Evolutionary conservation across 2,888 invertebrate genomes (phyloP).

Genomic region (Nemurella pictetii): DNA sequence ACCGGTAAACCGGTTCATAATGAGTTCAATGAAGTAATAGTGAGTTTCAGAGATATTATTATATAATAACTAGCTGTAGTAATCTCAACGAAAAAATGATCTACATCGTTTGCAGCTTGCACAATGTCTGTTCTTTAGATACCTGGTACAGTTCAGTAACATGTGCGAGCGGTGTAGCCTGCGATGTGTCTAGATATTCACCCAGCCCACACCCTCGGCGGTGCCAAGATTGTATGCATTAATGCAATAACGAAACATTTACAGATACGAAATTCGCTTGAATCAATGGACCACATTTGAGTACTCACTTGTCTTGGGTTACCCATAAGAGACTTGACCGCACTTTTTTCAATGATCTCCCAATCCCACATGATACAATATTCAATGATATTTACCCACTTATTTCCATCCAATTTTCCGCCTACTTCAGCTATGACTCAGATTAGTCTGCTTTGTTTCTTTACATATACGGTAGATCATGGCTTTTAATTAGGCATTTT

Average conservation of each 20-base stretch:
- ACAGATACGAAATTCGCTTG: no score
- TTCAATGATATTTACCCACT: neutral
- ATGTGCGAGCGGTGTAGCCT: neutral
- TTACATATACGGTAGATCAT: neutral
- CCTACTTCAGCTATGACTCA: neutral
- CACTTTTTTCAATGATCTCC: neutral
- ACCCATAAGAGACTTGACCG: no score
- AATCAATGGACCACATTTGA: no score
- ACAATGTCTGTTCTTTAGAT: neutral
- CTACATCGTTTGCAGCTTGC: neutral
- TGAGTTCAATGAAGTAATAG: conserved; percentile 13
- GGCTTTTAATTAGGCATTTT: neutral
- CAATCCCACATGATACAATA: neutral
- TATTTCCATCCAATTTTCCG: neutral
- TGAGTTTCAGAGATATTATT: conserved; percentile 7
- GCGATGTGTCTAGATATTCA: no score
- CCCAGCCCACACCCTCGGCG: no score
- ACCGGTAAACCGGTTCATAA: conserved; percentile 7
- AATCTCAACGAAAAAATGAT: neutral
- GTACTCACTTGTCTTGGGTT: no score
- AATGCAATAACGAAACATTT: no score
- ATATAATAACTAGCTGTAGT: conserved; percentile 1
- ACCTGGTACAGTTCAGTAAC: neutral
- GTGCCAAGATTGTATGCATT: no score
- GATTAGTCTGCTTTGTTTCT: neutral